phyloP scores from a whole-genome alignment of 2,113 vertebrate genomes.

The Otis tarda region DNA sequence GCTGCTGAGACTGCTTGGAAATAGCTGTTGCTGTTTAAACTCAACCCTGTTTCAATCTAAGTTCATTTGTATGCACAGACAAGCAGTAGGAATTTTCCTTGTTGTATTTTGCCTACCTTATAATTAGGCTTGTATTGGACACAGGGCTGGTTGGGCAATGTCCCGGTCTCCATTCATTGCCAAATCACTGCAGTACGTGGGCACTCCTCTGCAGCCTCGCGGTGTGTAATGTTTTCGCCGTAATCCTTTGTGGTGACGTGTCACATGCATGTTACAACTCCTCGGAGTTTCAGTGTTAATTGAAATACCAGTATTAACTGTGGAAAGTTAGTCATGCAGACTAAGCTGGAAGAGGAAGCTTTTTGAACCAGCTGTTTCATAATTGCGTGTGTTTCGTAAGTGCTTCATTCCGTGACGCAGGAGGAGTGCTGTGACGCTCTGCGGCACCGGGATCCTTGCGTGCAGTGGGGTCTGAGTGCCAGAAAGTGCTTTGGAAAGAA shows the following conservation, averaged over 20 bases:
- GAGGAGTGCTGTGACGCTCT: background rate
- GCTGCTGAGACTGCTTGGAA: background rate
- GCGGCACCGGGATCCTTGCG: accelerated
- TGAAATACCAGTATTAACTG: background rate
- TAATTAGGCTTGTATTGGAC: background rate
- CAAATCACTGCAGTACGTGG: background rate
- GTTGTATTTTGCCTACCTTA: background rate
- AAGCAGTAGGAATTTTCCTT: background rate
- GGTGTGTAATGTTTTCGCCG: accelerated
- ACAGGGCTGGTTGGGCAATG: background rate
- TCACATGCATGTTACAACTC: background rate
- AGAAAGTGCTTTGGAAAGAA: background rate
- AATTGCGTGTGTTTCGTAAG: background rate
- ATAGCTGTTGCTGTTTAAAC: background rate
- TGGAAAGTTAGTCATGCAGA: conserved; percentile 27
- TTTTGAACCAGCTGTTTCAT: background rate
- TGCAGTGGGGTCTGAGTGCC: accelerated
- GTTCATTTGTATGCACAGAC: background rate
- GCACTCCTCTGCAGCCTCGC: background rate
- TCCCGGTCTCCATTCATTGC: background rate
- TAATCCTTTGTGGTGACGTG: background rate
- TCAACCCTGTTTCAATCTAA: background rate
- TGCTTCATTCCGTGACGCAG: background rate
- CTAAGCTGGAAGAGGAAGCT: background rate
- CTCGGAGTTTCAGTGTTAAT: background rate